Conservation (phyloP, 2,113 vertebrate species). For the Phoenicopterus ruber region DNA sequence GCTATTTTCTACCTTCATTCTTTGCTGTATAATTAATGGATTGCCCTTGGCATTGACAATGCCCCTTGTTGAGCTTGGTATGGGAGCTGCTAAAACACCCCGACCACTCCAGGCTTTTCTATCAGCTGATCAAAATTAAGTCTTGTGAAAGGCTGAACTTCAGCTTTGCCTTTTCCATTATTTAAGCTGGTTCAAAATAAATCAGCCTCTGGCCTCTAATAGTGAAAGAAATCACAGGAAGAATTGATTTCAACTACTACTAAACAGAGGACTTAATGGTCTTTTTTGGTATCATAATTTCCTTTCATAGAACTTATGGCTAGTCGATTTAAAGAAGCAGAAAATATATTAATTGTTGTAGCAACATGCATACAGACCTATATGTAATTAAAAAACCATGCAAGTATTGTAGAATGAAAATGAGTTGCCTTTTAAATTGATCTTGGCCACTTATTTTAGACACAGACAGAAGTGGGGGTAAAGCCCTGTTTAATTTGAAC, state of each 20-base stretch:
- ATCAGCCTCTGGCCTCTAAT: background rate
- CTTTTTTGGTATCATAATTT: background rate
- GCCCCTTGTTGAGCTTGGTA: background rate
- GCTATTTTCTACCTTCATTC: background rate
- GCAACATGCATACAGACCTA: background rate
- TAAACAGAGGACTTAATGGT: background rate
- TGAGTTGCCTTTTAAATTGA: background rate
- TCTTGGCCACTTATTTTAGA: background rate
- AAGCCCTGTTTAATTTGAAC: background rate
- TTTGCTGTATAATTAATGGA: background rate
- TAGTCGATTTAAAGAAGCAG: background rate
- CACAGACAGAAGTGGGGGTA: background rate
- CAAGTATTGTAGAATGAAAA: background rate
- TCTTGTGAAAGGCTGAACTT: background rate
- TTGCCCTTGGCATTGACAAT: background rate
- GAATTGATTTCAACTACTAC: background rate
- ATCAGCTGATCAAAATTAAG: background rate
- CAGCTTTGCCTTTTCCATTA: background rate
- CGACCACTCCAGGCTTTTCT: background rate
- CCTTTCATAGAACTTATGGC: background rate
- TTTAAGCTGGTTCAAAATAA: background rate
- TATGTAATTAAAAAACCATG: background rate
- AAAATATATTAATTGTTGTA: background rate
- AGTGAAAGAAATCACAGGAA: background rate
- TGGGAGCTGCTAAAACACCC: background rate